phyloP scores from a whole-genome alignment of 2,113 vertebrate species.

The Sturnira hondurensis region DNA sequence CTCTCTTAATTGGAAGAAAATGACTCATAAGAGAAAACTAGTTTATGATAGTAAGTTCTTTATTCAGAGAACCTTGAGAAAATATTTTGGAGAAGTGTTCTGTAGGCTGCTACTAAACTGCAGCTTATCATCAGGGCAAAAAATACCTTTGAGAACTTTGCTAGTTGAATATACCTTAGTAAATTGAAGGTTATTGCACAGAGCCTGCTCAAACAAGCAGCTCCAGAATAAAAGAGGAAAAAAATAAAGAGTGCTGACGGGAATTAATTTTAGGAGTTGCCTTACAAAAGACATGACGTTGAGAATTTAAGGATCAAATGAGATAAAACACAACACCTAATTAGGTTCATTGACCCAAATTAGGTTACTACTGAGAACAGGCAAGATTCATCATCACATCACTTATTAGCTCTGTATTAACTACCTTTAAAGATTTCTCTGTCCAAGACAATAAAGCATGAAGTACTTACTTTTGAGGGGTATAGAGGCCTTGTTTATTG shows the following conservation, averaged over 20 bases:
- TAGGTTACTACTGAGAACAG: not conserved
- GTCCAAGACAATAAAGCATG: not conserved
- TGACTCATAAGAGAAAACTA: not conserved
- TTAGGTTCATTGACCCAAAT: not conserved
- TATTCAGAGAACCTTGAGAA: not conserved
- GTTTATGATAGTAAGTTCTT: not conserved
- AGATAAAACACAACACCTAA: not conserved
- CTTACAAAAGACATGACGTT: not conserved
- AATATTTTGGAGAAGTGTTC: not conserved
- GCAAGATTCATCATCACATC: not conserved
- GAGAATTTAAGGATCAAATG: not conserved
- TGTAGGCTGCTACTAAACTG: not conserved
- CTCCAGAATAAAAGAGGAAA: not conserved
- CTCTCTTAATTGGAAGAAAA: not conserved
- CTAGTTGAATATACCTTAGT: not conserved
- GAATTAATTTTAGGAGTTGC: not conserved
- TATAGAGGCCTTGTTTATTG: conserved; percentile 89
- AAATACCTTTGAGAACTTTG: not conserved
- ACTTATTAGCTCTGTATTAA: not conserved
- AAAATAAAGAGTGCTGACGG: not conserved
- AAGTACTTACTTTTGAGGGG: conserved; percentile 88
- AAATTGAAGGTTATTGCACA: not conserved
- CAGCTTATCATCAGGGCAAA: not conserved
- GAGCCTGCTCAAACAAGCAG: not conserved
- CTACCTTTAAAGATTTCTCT: not conserved